A percentile compares a stretch with the other conserved stretches of the same genome.
Evolutionary conservation across 2,888 invertebrate species (phyloP).

Genomic region (Megaustenia siamemsis): DNA sequence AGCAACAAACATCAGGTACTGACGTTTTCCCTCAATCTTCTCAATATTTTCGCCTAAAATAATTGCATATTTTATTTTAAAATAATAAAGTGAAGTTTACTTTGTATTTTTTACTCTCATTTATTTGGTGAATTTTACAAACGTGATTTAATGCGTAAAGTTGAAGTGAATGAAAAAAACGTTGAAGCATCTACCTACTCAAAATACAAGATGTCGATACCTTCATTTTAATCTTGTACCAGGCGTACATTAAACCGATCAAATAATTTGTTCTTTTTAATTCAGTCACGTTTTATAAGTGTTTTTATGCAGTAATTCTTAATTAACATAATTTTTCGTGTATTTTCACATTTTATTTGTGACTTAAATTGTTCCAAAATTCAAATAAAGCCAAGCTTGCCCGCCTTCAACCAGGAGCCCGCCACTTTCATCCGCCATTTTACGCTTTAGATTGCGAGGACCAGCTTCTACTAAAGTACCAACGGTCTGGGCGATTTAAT

Average conservation of each 20-base stretch:
- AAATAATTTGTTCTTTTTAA: neutral
- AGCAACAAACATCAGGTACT: conserved; percentile 32
- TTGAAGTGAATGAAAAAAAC: too few relatives aligned
- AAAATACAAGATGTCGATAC: too few relatives aligned
- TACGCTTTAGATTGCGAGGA: conserved; percentile 7
- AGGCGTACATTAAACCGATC: too few relatives aligned
- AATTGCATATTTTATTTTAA: neutral
- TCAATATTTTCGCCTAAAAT: neutral
- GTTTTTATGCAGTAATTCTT: too few relatives aligned
- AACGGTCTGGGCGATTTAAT: neutral
- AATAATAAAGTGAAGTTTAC: neutral
- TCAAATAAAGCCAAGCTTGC: conserved; percentile 11
- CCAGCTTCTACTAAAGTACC: neutral
- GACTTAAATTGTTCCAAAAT: conserved; percentile 20
- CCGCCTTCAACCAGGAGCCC: conserved; percentile 16
- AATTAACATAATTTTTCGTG: too few relatives aligned
- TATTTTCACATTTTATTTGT: conserved; percentile 18
- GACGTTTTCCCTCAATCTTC: neutral
- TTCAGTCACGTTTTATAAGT: conserved; percentile 11
- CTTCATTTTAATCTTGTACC: too few relatives aligned
- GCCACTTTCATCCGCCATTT: conserved; percentile 47
- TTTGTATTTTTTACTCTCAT: neutral
- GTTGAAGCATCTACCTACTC: too few relatives aligned
- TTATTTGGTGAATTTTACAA: too few relatives aligned
- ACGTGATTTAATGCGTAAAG: too few relatives aligned